Base-by-base conservation (phyloP, 1,140 invertebrate species). In the Drosophila lacteicornis region DNA sequence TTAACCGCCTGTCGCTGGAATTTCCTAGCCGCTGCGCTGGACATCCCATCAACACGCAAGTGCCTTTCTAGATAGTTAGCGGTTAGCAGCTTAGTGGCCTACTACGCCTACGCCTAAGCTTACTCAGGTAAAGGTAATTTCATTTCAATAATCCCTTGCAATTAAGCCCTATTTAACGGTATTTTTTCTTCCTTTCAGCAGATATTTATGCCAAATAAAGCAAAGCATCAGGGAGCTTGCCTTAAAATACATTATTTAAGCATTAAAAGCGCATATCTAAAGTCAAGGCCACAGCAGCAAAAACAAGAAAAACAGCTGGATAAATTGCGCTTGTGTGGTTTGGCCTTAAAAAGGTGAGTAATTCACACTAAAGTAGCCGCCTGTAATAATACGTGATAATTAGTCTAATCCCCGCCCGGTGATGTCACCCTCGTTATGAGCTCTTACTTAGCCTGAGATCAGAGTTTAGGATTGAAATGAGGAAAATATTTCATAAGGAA, bases 301-400 rank as follows among this genome's bases (percentile, higher is more conserved):
- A 27, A 57, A 57, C 55, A 27, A 25, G 33, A 55, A 11, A 56
- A 43, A 17, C 19, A 62, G 11, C 17, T 60, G 62, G 17, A 33
- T 3, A 3, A 13, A 15, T 25, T 55, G 62, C 49, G 67, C 4
- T 22, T 59, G 63, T 67, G 53, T 58, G 43, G 12, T 3, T 46
- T 56, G 33, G 63, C 19, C 51, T 67, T 38, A 68, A 67, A 62
- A 56, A 68, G n/a, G 67, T 70, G 67, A 70, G 40, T 70, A 70
- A 68, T 56, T 55, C 25, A 12, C 40, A 47, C 33, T 15, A 46
- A 27, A 11, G 17, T 30, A 27, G 61, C 50, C 30, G 42, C 19
- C 8, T 12, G 27, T 46, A 46, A 67, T 55, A 22, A 47, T 55
- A 62, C 57, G 15, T 40, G 47, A 38, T 25, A 45, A 27, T 67